phyloP scores from a whole-genome alignment of 2,113 vertebrate species.

The Epinephelus moara region DNA sequence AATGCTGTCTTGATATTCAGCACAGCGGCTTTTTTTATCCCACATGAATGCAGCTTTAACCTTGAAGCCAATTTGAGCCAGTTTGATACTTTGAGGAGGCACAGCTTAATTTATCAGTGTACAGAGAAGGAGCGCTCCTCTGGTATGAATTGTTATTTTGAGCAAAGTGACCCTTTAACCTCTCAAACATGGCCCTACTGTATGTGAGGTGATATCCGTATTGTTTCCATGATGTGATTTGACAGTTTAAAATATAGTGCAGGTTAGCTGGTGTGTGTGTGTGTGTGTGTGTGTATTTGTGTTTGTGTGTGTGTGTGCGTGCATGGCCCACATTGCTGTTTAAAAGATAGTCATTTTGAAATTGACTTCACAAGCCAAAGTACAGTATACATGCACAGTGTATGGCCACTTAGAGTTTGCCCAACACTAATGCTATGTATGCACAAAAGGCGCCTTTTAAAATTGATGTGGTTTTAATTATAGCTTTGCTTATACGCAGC shows the following conservation, averaged over 20 bases:
- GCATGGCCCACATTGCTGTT: not conserved
- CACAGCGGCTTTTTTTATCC: not conserved
- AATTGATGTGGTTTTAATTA: slow-evolving; percentile 62
- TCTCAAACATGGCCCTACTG: not conserved
- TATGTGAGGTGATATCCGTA: not conserved
- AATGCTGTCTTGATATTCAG: not conserved
- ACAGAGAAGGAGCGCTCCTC: not conserved
- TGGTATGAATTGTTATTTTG: not conserved
- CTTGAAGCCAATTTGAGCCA: not conserved
- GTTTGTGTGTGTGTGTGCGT: not conserved
- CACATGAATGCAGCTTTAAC: not conserved
- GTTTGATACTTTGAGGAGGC: not conserved
- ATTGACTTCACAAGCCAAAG: slow-evolving; percentile 38
- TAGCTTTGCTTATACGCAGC: slow-evolving; percentile 52
- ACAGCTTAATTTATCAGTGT: not conserved
- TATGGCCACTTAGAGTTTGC: slow-evolving; percentile 25
- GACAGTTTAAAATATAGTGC: slow-evolving; percentile 20
- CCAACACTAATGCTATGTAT: slow-evolving; percentile 40
- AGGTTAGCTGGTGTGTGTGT: not conserved
- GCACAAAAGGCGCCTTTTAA: slow-evolving; percentile 49
- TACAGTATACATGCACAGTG: slow-evolving; percentile 14
- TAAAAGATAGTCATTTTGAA: slow-evolving; percentile 30
- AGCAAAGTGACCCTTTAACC: not conserved
- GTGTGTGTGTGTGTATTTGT: not conserved
- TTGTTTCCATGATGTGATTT: slow-evolving; percentile 18